Base-by-base conservation (phyloP, 2,113 vertebrate species). In the Raja brachyura region DNA sequence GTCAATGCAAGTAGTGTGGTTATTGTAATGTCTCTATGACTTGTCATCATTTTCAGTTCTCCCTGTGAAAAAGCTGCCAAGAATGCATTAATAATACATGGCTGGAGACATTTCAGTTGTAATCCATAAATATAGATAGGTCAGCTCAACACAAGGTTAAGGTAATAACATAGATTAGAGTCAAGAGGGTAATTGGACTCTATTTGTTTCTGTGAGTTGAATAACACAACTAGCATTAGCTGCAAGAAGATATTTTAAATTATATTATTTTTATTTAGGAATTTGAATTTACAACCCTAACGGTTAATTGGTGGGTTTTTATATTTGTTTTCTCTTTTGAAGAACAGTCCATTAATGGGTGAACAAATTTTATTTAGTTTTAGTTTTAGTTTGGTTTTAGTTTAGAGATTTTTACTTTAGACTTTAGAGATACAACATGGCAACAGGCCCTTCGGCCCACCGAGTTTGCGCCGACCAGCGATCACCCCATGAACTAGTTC, bases 201-300 rank as follows among this genome's bases (percentile, higher is more conserved):
- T 88, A 88, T 88, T 88, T 88, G 83, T 63, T 88, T 88, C 63
- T 88, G 83, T 88, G 83, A 61, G 59, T 88, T 88, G 59, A 88
- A 88, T 88, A 88, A 18, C 83, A 63, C 59, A 88, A 88, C 61
- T 88, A 63, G 63, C 83, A 88, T 88, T 88, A 88, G 83, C 83
- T 63, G 83, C 28, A 88, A 66, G 61, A 63, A 88, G 61, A 61
- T 88, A 88, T 31, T 63, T 88, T 5, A 88, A 88, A 16, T 61
- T 18, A 28, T 66, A 88, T 63, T 61, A 88, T 5, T 88, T 88
- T 31, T 66, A 63, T 63, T 66, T 63, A 66, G 61, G 83, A 59
- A 31, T 31, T 86, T 25, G n/a, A 86, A 14, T 61, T 86, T 88
- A 16, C 63, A 18, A 6, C 28, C 59, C 28, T 16, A 28, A 31